Base-by-base conservation (phyloP, 2,113 vertebrate genomes). In the Isichthys henryi region DNA sequence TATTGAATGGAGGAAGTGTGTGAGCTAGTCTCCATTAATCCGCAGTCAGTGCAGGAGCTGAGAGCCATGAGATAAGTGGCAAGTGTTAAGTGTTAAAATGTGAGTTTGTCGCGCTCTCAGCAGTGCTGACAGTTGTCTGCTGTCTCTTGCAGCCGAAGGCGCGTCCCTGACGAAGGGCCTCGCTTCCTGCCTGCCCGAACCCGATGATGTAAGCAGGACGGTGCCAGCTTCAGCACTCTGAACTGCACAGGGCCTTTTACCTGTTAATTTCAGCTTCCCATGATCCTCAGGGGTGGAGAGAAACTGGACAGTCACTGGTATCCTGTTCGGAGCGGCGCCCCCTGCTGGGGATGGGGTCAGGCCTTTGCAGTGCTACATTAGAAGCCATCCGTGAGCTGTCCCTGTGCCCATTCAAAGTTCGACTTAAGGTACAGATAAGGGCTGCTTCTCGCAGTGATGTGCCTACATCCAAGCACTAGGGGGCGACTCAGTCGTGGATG, bases 241-340 rank as follows among this genome's bases (percentile, higher is more conserved):
- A 96, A 97, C 96, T 96, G 96, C 96, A 96, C 92, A 95, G 97
- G 97, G 97, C 98, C 98, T 98, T 97, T 92, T 43, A 19, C 31
- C 52, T 97, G 94, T 96, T 97, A 96, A 94, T 96, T 97, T 96
- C 95, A 96, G 94, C 97, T 97, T 97, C 96, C 97, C 96, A 96
- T 95, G 96, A 98, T 97, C 97, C 97, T 98, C 97, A 97, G 97
- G 95, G 97, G 97, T 97, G 96, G 97, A 97, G 96, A 94, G 96
- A 94, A 95, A 95, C 94, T 93, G 91, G 97, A 96, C 96, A 94
- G 95, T 95, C 95, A 94, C 93, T 97, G 95, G 96, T 93, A 95
- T 93, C 92, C 95, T 95, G 96, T 96, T 93, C 95, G 94, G 95
- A 95, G 95, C 95, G 94, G 94, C 58, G 93, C 84, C 83, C 88